Evolutionary conservation across 2,888 invertebrate species (phyloP).

Genomic region (Eristalis tenax): DNA sequence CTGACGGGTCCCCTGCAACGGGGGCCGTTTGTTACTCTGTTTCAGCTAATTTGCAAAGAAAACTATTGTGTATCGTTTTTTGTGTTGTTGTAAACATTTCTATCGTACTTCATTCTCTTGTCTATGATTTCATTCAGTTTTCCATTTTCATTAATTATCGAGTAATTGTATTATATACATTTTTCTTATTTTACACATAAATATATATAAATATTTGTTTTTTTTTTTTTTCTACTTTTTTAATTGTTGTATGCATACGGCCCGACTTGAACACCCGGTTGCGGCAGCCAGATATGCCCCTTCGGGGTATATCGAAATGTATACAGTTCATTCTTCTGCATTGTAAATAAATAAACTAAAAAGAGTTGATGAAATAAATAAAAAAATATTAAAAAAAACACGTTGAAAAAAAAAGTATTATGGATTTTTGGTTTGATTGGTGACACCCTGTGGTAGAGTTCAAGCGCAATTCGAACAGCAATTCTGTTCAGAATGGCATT

Average conservation of each 20-base stretch:
- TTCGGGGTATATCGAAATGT: slow-evolving; percentile 72
- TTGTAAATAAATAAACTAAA: slow-evolving; percentile 73
- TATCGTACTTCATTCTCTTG: slow-evolving; percentile 56
- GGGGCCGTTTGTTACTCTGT: slow-evolving; percentile 30
- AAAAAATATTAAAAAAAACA: slow-evolving; percentile 61
- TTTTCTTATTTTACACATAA: slow-evolving; percentile 55
- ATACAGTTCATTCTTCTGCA: slow-evolving; percentile 70
- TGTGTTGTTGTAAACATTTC: slow-evolving; percentile 23
- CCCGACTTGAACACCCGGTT: slow-evolving; percentile 62
- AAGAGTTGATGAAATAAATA: slow-evolving; percentile 73
- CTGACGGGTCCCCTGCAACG: neutral
- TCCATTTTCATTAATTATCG: slow-evolving; percentile 76
- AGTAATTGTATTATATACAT: slow-evolving; percentile 73
- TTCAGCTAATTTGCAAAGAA: slow-evolving; percentile 72
- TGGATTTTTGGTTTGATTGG: neutral
- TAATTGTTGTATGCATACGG: slow-evolving; percentile 43
- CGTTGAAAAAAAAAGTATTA: slow-evolving; percentile 70
- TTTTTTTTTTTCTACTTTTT: slow-evolving; percentile 46
- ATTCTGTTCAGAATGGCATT: too few relatives aligned
- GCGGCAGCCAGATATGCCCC: slow-evolving; percentile 51
- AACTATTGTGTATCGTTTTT: slow-evolving; percentile 37
- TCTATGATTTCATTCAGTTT: slow-evolving; percentile 68
- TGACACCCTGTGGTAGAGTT: too few relatives aligned
- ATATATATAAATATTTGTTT: slow-evolving; percentile 23
- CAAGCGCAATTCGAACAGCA: too few relatives aligned